Conservation (phyloP, 2,797 vertebrate species). For the Melanogrammus aeglefinus region DNA sequence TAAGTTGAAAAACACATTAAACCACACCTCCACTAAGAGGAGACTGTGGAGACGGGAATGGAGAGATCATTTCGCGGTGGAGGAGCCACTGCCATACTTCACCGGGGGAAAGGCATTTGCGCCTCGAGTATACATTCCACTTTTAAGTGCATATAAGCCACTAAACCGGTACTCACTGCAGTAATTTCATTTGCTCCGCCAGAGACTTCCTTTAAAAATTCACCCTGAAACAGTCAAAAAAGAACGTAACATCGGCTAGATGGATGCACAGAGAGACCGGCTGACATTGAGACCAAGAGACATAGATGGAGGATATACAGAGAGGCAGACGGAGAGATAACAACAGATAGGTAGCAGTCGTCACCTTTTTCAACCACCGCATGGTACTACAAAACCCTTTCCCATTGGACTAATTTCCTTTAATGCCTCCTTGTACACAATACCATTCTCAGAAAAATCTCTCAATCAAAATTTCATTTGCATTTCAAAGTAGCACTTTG, state of each 20-base stretch:
- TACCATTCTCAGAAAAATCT: conserved; percentile 57
- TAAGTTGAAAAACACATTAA: conserved; percentile 60
- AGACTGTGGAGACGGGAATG: conserved; percentile 59
- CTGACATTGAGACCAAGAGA: background rate
- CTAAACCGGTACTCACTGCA: background rate
- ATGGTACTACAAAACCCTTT: conserved; percentile 48
- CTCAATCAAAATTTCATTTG: conserved; percentile 74
- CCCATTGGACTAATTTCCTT: conserved; percentile 51
- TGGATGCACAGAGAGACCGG: background rate
- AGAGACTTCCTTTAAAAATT: conserved; percentile 57
- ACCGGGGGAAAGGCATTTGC: conserved; percentile 64
- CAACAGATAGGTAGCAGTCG: background rate
- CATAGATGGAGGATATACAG: background rate
- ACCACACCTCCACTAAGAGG: conserved; percentile 69
- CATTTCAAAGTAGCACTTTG: conserved; percentile 78
- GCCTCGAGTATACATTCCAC: conserved; percentile 57
- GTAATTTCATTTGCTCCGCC: conserved; percentile 60
- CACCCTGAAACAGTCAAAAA: conserved; percentile 10
- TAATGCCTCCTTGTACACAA: conserved; percentile 44
- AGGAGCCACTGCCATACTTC: conserved; percentile 53
- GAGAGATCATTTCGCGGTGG: conserved; percentile 66
- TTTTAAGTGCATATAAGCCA: conserved; percentile 68
- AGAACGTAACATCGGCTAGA: background rate
- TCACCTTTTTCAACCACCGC: conserved; percentile 29
- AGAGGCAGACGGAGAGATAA: background rate